A percentile compares a stretch with the other conserved stretches of the same genome.
Conservation (phyloP, 2,888 invertebrate species). For the Cephus runcator region DNA sequence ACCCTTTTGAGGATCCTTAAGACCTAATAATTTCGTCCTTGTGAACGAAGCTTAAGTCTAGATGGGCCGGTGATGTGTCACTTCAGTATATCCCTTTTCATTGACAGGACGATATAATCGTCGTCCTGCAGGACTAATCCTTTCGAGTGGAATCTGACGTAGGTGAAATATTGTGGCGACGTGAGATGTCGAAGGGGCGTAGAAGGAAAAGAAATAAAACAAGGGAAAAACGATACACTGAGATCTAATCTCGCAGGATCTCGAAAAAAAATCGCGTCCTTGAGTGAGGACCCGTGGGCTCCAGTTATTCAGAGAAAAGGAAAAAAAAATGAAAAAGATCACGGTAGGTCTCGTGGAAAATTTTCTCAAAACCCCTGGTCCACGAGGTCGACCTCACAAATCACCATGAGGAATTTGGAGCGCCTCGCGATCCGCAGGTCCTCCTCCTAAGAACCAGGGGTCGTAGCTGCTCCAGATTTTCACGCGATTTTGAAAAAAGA, state of each 20-base stretch:
- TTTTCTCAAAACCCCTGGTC: neutral
- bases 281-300: neutral
- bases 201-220: neutral
- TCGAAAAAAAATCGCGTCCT: neutral
- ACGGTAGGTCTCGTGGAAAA: neutral
- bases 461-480: conserved; percentile 49
- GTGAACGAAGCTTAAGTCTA: neutral
- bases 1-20: neutral
- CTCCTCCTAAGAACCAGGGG: too few relatives aligned
- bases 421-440: neutral
- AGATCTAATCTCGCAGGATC: neutral
- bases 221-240: neutral
- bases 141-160: neutral
- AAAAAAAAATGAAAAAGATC: neutral
- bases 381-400: neutral
- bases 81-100: neutral
- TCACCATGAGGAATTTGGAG: neutral
- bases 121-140: neutral
- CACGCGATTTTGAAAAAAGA: conserved; percentile 40
- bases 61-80: neutral
- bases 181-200: too few relatives aligned
- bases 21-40: neutral
- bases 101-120: neutral
- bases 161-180: neutral
- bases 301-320: neutral